A percentile compares a stretch with the other conserved stretches of the same genome.
phyloP scores from a whole-genome alignment of 2,888 invertebrate genomes.

The Macrophya annulata region DNA sequence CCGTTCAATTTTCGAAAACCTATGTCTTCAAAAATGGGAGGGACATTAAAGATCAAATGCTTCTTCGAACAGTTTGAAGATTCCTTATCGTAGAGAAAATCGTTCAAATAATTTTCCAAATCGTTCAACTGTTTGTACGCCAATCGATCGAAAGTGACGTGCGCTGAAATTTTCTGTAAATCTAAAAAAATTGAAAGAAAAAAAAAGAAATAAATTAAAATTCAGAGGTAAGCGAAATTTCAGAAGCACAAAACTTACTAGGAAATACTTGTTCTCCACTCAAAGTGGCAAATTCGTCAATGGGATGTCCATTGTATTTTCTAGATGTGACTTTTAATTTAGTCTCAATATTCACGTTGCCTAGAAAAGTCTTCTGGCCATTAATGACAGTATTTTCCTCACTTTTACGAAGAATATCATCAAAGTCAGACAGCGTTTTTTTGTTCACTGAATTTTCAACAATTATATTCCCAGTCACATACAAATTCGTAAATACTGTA shows the following conservation, averaged over 20 bases:
- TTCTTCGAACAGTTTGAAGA: conserved; percentile 63
- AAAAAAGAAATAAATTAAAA: not conserved
- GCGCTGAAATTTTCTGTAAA: conserved; percentile 66
- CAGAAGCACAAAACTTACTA: conserved; percentile 63
- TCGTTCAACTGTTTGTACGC: conserved; percentile 61
- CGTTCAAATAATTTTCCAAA: conserved; percentile 61
- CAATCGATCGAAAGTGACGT: conserved; percentile 66
- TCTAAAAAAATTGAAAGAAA: conserved; percentile 65
- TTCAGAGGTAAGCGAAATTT: not conserved
- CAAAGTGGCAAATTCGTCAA: conserved; percentile 80
- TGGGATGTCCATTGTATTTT: conserved; percentile 78
- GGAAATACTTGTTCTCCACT: conserved; percentile 80
- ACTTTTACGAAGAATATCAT: conserved; percentile 80
- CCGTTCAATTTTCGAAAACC: conserved; percentile 63
- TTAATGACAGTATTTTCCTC: conserved; percentile 76
- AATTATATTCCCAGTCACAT: conserved; percentile 80
- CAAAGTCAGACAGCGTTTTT: conserved; percentile 76
- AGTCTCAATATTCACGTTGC: conserved; percentile 75
- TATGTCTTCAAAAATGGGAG: conserved; percentile 66
- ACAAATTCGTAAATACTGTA: conserved; percentile 80
- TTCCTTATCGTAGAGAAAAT: conserved; percentile 17
- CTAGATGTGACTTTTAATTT: conserved; percentile 78
- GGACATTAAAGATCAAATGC: conserved; percentile 63
- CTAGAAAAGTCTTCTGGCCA: conserved; percentile 80
- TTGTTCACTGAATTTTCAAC: conserved; percentile 79